Evolutionary conservation across 2,888 invertebrate species (phyloP).

Genomic region (Tipula lateralis): DNA sequence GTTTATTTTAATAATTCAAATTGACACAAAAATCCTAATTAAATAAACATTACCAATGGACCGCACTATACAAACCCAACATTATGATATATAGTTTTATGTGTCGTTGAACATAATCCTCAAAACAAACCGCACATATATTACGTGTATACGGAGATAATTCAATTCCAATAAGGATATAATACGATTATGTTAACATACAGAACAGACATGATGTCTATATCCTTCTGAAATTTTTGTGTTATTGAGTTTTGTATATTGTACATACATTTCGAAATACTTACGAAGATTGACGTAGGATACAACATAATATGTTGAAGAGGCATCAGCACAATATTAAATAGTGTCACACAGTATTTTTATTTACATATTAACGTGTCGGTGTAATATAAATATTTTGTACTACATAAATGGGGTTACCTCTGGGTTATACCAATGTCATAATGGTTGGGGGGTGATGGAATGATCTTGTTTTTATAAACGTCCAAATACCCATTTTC

Average conservation of each 20-base stretch:
- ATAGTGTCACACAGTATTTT: neutral
- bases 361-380: neutral
- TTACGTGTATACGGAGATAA: neutral
- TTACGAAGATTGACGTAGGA: neutral
- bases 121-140: neutral
- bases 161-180: neutral
- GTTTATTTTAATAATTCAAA: too few species aligned
- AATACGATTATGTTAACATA: neutral
- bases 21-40: neutral
- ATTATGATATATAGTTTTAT: neutral
- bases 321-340: neutral
- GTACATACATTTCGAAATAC: neutral
- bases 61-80: neutral
- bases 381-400: too few species aligned
- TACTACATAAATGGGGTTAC: neutral
- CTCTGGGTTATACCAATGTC: too few species aligned
- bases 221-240: neutral
- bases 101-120: neutral
- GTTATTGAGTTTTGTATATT: neutral
- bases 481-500: too few species aligned
- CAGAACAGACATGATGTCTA: neutral
- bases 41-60: neutral
- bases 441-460: too few species aligned
- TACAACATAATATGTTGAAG: neutral
- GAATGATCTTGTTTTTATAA: too few species aligned